phyloP scores from a whole-genome alignment of 2,888 invertebrate species.

The Clivina fossor region DNA sequence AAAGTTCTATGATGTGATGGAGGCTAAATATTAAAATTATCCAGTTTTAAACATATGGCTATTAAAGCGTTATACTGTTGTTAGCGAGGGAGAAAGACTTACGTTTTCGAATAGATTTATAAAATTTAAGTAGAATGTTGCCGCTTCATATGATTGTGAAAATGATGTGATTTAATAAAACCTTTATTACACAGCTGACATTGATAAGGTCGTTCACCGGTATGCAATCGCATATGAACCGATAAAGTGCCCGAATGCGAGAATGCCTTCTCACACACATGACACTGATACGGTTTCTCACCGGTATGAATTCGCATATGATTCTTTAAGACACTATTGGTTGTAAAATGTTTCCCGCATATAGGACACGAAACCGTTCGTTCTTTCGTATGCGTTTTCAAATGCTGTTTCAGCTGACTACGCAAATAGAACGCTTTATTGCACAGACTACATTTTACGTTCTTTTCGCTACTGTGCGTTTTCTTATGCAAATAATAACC shows the following conservation, averaged over 20 bases:
- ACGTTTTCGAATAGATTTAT: no score
- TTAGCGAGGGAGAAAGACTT: no score
- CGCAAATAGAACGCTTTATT: slow-evolving; percentile 25
- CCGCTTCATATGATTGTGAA: slow-evolving; percentile 14
- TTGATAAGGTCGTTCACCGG: slow-evolving; percentile 34
- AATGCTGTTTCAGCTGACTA: slow-evolving; percentile 25
- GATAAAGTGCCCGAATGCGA: slow-evolving; percentile 14
- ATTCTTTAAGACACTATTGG: slow-evolving; percentile 35
- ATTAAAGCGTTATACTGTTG: no score
- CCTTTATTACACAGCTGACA: slow-evolving; percentile 34
- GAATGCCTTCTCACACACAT: slow-evolving; percentile 16
- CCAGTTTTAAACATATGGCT: no score
- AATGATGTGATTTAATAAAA: slow-evolving; percentile 26
- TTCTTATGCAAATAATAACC: slow-evolving; percentile 19
- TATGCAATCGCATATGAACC: slow-evolving; percentile 17
- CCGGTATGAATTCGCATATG: slow-evolving; percentile 39
- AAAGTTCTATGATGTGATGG: no score
- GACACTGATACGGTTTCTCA: slow-evolving; percentile 36
- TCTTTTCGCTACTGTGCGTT: slow-evolving; percentile 8
- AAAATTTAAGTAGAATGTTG: slow-evolving; percentile 13
- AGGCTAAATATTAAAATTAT: no score
- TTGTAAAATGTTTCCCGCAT: slow-evolving; percentile 37
- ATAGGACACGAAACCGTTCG: slow-evolving; percentile 29
- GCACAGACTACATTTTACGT: slow-evolving; percentile 11
- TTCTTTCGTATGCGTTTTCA: slow-evolving; percentile 10